Evolutionary conservation across 2,888 invertebrate genomes (phyloP), one percentile per base, ranked within the genome.

Genomic region (Nemurella pictetii): DNA sequence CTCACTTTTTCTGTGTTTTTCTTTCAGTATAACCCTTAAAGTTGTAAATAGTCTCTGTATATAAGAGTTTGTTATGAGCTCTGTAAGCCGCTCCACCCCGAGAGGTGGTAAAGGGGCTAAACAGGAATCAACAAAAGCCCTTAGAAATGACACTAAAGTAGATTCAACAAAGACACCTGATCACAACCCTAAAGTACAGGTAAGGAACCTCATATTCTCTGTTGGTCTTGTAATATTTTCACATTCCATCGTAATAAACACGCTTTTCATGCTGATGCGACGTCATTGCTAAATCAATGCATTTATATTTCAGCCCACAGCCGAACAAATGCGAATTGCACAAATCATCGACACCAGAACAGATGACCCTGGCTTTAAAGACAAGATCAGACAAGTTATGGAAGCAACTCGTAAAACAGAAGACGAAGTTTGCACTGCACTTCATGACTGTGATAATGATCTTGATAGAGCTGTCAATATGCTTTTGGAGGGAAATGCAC

Each of bases 381-480:
- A 93, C 27, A 93, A 95, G 91, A 96, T 98, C 87, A 93, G 94
- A 88, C 94, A 95, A 88, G 90, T 98, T 87, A 96, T 97, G 93
- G 98, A 98, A 90, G 94, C 97, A 93, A 98, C 98, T 85, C 94
- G 96, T 88, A 95, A 96, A 89, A 94, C 96, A 84, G 96, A 97
- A 90, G 98, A 98, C 90, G 97, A 97, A 91, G 97, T 96, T 84
- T 95, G 96, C 89, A 95, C 97, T 90, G 98, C 98, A 86, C 93
- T 99, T 85, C 96, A 98, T 90, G 98, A 98, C 92, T 95, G 96
- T 89, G 97, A 98, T 91, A 95, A 96, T 90, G 97, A 98, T 91
- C 92, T 96, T 89, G 94, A 95, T 88, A 93, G 94, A 89, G 98
- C 97, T 86, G 95, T 95, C 88, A 95, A 95, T 89, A 93, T 95